These are phyloP conservation scores for Meriones psammophilus DNA, from an alignment of 2,797 vertebrate genomes.

Conservation along the genomic window DNA sequence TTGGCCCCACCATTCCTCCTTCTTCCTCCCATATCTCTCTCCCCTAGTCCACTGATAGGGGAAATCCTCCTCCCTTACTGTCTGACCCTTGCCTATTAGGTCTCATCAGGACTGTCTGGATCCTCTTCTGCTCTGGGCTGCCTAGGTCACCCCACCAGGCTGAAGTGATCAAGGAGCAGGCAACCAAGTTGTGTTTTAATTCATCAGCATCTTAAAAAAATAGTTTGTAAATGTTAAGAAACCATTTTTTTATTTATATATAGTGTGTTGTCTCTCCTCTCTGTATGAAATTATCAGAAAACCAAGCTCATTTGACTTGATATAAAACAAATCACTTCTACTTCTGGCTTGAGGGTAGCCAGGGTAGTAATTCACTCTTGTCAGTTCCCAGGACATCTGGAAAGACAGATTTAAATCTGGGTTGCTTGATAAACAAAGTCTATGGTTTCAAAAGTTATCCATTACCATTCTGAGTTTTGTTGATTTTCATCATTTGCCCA, in stretches of 20 bases:
- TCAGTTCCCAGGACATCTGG: neutral
- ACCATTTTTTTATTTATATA: neutral
- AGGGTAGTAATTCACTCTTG: neutral
- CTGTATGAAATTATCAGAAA: neutral
- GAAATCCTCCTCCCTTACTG: no score
- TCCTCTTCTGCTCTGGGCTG: no score
- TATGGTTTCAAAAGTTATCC: neutral
- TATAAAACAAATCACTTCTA: neutral
- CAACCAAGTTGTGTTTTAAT: neutral
- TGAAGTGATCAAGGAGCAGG: no score
- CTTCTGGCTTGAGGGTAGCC: neutral
- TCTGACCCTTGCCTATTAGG: no score
- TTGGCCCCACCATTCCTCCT: no score
- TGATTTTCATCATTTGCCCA: neutral
- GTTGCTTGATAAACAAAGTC: neutral
- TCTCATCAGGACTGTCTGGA: no score
- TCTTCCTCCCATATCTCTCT: no score
- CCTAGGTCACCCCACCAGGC: no score
- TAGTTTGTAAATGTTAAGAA: neutral
- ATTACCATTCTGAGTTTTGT: neutral
- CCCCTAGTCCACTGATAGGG: no score
- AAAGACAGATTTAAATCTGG: neutral
- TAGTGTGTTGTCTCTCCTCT: neutral
- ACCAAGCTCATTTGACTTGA: neutral
- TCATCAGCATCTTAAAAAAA: neutral